Percentiles rank a stretch among this genome's conserved stretches.
phyloP scores from a whole-genome alignment of 2,797 vertebrate genomes.

The Pelodytes ibericus region DNA sequence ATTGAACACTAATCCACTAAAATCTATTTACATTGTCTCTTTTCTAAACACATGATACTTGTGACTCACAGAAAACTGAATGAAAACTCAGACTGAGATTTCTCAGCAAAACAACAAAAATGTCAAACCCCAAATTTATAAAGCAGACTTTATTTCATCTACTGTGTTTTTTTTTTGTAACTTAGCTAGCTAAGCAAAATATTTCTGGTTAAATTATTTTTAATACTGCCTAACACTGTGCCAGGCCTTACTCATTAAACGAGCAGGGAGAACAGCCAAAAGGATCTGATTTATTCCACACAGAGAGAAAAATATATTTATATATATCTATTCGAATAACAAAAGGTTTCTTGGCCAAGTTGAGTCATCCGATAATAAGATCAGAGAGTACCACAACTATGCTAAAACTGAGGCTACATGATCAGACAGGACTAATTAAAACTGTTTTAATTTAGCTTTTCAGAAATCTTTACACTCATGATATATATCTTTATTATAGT shows the following conservation, averaged over 20 bases:
- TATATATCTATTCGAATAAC: slow-evolving; percentile 9
- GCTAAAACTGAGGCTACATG: slow-evolving; percentile 11
- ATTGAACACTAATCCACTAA: too few relatives aligned
- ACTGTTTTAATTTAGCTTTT: neutral
- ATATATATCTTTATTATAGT: too few relatives aligned
- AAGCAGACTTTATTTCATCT: slow-evolving; percentile 11
- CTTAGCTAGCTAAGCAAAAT: slow-evolving; percentile 41
- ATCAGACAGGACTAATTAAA: slow-evolving; percentile 12
- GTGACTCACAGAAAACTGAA: too few relatives aligned
- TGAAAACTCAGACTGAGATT: too few relatives aligned
- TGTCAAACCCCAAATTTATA: slow-evolving; percentile 7
- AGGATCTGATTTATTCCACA: slow-evolving; percentile 13
- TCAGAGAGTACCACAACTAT: slow-evolving; percentile 1
- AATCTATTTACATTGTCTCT: too few relatives aligned
- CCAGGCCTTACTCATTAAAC: slow-evolving; percentile 14
- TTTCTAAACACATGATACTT: too few relatives aligned
- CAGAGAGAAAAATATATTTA: neutral
- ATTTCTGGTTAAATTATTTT: slow-evolving; percentile 18
- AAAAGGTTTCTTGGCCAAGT: neutral
- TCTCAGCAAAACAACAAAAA: too few relatives aligned
- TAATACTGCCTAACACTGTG: slow-evolving; percentile 9
- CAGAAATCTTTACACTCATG: too few relatives aligned
- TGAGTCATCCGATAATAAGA: slow-evolving; percentile 28
- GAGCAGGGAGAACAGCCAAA: slow-evolving; percentile 15
- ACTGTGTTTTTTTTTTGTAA: slow-evolving; percentile 20